These are phyloP conservation scores for Cassiopea xamachana DNA, from an alignment of 30 jellyfish, hydroid and myxozoan species.

Conservation along the genomic window DNA sequence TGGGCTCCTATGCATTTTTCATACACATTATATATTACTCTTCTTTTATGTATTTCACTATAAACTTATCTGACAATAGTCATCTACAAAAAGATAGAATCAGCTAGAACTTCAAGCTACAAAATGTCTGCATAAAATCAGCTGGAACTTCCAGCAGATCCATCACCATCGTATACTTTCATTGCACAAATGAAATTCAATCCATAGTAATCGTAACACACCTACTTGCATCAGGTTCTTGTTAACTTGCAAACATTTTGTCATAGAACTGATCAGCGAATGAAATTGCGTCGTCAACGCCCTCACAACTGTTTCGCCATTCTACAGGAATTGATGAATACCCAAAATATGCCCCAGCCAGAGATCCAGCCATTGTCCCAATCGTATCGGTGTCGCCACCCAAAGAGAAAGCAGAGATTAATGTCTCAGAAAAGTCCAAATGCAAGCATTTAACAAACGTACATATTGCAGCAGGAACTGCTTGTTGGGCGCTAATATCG, in stretches of 20 bases:
- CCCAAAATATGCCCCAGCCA: slow-evolving; percentile 97
- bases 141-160: too few relatives aligned
- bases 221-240: background rate
- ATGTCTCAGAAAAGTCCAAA: slow-evolving; percentile 68
- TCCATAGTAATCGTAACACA: background rate
- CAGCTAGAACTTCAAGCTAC: too few relatives aligned
- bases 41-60: too few relatives aligned
- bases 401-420: slow-evolving; percentile 78
- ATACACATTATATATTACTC: too few relatives aligned
- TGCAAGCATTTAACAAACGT: slow-evolving; percentile 69
- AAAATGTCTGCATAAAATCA: too few relatives aligned
- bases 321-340: slow-evolving; percentile 66
- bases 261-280: slow-evolving; percentile 73
- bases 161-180: too few relatives aligned
- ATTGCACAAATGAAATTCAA: too few relatives aligned
- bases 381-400: slow-evolving; percentile 99
- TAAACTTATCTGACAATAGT: too few relatives aligned
- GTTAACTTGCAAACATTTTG: background rate
- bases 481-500: slow-evolving; percentile 91
- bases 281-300: slow-evolving; percentile 52
- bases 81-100: too few relatives aligned
- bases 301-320: slow-evolving; percentile 92
- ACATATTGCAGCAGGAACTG: slow-evolving; percentile 96
- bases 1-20: too few relatives aligned
- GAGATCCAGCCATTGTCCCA: slow-evolving; percentile 93